phyloP scores from a whole-genome alignment of 2,797 vertebrate species.

The Serranus cabrilla region DNA sequence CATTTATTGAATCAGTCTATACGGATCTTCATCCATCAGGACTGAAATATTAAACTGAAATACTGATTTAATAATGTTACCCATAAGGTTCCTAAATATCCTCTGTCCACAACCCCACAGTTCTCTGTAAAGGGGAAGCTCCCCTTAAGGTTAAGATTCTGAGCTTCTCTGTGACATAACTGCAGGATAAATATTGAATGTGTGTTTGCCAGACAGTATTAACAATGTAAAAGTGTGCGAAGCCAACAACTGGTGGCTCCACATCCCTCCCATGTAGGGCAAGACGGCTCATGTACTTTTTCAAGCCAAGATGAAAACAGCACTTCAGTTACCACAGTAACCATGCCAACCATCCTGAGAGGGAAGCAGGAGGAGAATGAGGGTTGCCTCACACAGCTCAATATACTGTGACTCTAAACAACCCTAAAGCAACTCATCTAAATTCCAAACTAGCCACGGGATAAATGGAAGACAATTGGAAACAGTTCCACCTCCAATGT shows the following conservation, averaged over 20 bases:
- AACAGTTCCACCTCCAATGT: conserved; percentile 75
- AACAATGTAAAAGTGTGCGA: conserved; percentile 23
- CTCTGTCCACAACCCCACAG: too few species aligned
- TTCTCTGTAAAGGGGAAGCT: too few species aligned
- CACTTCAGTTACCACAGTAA: conserved; percentile 70
- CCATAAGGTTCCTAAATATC: background rate
- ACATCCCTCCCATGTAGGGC: conserved; percentile 48
- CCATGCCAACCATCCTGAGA: conserved; percentile 74
- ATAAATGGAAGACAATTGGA: conserved; percentile 78
- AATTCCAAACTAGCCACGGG: conserved; percentile 84
- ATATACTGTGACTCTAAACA: conserved; percentile 83
- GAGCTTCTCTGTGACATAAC: conserved; percentile 1
- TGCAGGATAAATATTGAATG: background rate
- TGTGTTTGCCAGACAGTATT: background rate
- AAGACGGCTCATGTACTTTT: conserved; percentile 51
- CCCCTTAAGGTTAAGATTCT: background rate
- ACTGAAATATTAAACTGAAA: conserved; percentile 4
- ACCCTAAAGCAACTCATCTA: conserved; percentile 84
- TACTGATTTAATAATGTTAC: conserved; percentile 4
- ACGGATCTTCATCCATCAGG: background rate
- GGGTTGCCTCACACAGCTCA: conserved; percentile 68
- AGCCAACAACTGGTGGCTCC: conserved; percentile 48
- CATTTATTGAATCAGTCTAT: background rate
- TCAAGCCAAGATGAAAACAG: conserved; percentile 73
- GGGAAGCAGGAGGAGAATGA: conserved; percentile 63